phyloP scores from a whole-genome alignment of 53 echinoderm and acorn worm genomes.

The Echinometra lucunter region DNA sequence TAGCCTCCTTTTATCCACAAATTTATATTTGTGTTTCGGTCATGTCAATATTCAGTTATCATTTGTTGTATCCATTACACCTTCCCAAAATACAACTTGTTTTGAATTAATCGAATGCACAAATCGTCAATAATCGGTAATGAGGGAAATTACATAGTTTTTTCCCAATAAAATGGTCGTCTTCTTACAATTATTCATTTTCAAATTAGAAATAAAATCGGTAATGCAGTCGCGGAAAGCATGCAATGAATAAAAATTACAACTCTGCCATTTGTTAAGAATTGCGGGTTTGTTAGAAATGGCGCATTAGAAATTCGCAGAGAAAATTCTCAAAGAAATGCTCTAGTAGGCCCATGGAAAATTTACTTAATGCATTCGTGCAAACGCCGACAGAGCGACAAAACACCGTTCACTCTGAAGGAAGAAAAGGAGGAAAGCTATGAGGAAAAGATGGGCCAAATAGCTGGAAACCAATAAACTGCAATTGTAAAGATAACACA shows the following conservation, averaged over 20 bases:
- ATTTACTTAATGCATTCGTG: not conserved
- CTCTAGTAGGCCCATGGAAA: too few relatives aligned
- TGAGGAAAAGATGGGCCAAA: not conserved
- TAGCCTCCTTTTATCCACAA: too few relatives aligned
- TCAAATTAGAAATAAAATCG: not conserved
- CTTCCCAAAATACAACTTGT: too few relatives aligned
- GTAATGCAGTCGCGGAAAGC: not conserved
- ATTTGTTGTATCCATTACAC: too few relatives aligned
- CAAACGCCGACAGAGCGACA: not conserved
- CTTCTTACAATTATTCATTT: not conserved
- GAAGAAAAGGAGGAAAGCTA: not conserved
- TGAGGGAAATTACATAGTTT: not conserved
- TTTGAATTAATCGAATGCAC: too few relatives aligned
- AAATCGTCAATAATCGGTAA: too few relatives aligned
- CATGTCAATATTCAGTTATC: too few relatives aligned
- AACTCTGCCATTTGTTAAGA: not conserved
- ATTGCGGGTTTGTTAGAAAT: not conserved
- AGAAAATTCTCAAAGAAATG: too few relatives aligned
- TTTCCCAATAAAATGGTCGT: not conserved
- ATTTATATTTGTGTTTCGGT: too few relatives aligned
- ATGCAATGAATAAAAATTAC: not conserved
- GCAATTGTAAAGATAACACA: conserved; percentile 24
- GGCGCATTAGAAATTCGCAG: too few relatives aligned
- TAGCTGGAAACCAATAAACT: conserved; percentile 4
- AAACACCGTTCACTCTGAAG: not conserved